phyloP scores from a whole-genome alignment of 2,113 vertebrate species.

The Podocnemis expansa region DNA sequence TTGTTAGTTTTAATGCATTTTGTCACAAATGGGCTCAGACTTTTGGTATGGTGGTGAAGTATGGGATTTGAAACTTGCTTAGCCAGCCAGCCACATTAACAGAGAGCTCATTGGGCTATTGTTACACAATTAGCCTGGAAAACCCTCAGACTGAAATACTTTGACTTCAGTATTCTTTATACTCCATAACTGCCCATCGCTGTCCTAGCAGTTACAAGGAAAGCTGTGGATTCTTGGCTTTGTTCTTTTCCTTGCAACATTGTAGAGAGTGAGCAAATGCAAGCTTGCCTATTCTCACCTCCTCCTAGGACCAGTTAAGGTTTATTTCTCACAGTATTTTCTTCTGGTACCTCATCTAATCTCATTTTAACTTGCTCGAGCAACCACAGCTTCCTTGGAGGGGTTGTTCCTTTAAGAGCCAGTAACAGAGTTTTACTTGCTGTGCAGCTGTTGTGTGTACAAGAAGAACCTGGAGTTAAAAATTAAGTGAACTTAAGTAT shows the following conservation, averaged over 20 bases:
- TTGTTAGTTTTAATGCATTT: not conserved
- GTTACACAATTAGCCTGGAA: not conserved
- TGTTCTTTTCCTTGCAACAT: not conserved
- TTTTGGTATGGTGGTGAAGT: not conserved
- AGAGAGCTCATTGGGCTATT: not conserved
- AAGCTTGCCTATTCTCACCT: not conserved
- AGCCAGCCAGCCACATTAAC: not conserved
- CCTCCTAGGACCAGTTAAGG: not conserved
- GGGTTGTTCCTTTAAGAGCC: not conserved
- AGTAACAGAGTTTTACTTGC: not conserved
- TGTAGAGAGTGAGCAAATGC: not conserved
- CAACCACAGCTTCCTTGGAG: conserved; percentile 27
- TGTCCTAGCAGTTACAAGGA: not conserved
- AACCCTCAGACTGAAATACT: not conserved
- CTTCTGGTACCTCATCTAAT: not conserved
- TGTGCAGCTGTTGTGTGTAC: not conserved
- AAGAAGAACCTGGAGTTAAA: not conserved
- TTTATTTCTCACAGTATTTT: conserved; percentile 8
- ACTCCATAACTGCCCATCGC: not conserved
- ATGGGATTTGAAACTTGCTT: not conserved
- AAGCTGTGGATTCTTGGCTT: not conserved
- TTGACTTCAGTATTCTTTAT: not conserved
- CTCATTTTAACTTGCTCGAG: conserved; percentile 42
- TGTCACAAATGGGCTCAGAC: not conserved
- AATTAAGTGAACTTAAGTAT: not conserved